These are phyloP conservation scores for Hypothenemus hampei DNA, from an alignment of 1,140 invertebrate genomes.

Conservation along the genomic window DNA sequence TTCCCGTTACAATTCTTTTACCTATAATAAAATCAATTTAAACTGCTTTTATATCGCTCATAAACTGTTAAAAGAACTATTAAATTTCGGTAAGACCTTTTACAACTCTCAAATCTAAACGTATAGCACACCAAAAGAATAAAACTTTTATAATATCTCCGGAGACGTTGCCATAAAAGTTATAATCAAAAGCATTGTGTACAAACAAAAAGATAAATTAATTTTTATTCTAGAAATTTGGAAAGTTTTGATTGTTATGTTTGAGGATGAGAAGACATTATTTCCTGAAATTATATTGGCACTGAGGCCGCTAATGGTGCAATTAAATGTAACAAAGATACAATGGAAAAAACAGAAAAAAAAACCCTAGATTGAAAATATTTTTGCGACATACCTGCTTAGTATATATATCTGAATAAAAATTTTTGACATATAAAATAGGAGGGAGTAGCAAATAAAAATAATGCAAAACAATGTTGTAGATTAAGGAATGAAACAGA, in stretches of 20 bases:
- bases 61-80: conserved; percentile 11
- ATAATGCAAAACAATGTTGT: too few species aligned
- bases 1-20: too few species aligned
- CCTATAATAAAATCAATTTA: conserved; percentile 1
- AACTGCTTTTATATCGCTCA: not conserved
- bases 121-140: conserved; percentile 1
- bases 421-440: too few species aligned
- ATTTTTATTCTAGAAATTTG: conserved; percentile 15
- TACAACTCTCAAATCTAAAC: conserved; percentile 6
- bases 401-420: too few species aligned
- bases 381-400: too few species aligned
- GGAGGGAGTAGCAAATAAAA: too few species aligned
- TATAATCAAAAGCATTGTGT: conserved; percentile 14
- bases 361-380: too few species aligned
- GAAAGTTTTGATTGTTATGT: conserved; percentile 19
- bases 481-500: too few species aligned
- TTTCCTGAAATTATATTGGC: not conserved
- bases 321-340: too few species aligned
- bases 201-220: conserved; percentile 21
- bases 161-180: conserved; percentile 16
- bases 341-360: too few species aligned
- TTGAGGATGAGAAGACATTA: not conserved
- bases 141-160: conserved; percentile 19
- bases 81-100: conserved; percentile 11
- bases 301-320: too few species aligned